Percentiles rank a stretch among this genome's conserved stretches.
Evolutionary conservation across 2,888 invertebrate species (phyloP).

Genomic region (Acheta domesticus): DNA sequence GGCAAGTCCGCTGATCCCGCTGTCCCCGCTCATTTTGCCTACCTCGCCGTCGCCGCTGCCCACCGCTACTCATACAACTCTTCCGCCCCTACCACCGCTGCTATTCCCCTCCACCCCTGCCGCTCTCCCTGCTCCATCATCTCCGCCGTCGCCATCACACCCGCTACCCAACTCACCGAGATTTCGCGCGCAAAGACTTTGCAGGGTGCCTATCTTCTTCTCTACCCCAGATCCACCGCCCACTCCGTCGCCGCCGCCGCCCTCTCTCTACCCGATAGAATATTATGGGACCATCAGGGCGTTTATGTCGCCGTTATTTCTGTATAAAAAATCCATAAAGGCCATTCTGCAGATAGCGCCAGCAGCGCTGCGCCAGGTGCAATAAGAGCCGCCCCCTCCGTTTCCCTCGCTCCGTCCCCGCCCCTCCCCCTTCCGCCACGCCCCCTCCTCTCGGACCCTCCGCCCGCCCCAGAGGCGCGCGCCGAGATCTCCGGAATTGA

Average conservation of each 20-base stretch:
- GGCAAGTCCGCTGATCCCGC: no score
- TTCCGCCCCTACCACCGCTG: neutral
- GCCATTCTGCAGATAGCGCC: neutral
- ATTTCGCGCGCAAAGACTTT: no score
- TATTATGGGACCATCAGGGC: neutral
- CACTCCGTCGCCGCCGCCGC: neutral
- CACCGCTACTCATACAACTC: no score
- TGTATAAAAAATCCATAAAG: slow-evolving; percentile 18
- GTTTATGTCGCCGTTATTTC: slow-evolving; percentile 18
- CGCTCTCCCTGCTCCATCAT: neutral
- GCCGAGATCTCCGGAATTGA: neutral
- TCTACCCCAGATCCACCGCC: neutral
- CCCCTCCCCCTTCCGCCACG: neutral
- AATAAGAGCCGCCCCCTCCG: neutral
- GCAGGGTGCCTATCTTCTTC: neutral
- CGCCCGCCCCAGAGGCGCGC: neutral
- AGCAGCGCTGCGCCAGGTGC: neutral
- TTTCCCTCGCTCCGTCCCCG: neutral
- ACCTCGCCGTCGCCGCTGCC: no score
- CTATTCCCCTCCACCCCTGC: neutral
- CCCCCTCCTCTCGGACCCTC: neutral
- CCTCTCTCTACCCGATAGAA: neutral
- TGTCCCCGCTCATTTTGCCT: no score
- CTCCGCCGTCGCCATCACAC: no score
- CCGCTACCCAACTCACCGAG: no score